Base-by-base conservation (phyloP, 2,797 vertebrate species). In the Poeciliopsis paucimaculata region DNA sequence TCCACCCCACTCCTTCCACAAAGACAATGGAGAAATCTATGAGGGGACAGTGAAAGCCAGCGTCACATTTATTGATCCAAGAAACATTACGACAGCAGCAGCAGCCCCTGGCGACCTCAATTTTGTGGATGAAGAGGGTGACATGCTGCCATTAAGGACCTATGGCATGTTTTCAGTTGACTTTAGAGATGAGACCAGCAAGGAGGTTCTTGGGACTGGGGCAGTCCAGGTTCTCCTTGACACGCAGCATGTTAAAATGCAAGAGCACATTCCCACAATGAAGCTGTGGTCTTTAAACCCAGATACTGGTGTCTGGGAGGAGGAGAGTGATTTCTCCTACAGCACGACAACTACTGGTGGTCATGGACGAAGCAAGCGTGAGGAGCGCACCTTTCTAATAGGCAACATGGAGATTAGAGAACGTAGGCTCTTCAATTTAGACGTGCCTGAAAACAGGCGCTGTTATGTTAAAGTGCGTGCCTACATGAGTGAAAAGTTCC, bases 151-250 rank as follows among this genome's bases (percentile, higher is more conserved):
- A 0, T 94, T 99, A 78, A 94, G 98, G 84, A 99, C 98, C 39
- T 99, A 99, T 0, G 98, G 98, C 31, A 99, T 99, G 98, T 99
- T 99, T 74, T 96, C 97, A 0, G 96, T 98, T 81, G 98, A 99
- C 87, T 98, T 99, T 82, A 95, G 96, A 47, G 98, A 98, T 0
- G 94, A 96, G 0, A 92, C 82, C 41, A 96, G 96, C 1, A 89
- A 93, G 0, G 95, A 96, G 43, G 88, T 83, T 9, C 96, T 99
- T 36, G 97, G 97, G 68, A 93, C 96, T 0, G 96, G 97, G 36
- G 95, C 91, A 0, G 96, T 98, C 79, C 94, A 97, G 64, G 97
- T 99, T 70, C 95, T 97, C 10, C 95, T 99, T 66, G 96, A 98
- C 1, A 93, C 97, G 0, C 95, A 94, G 76, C 98, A 99, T 53